Base-by-base conservation (phyloP, 1,140 invertebrate species). In the Acyrthosiphon pisum region DNA sequence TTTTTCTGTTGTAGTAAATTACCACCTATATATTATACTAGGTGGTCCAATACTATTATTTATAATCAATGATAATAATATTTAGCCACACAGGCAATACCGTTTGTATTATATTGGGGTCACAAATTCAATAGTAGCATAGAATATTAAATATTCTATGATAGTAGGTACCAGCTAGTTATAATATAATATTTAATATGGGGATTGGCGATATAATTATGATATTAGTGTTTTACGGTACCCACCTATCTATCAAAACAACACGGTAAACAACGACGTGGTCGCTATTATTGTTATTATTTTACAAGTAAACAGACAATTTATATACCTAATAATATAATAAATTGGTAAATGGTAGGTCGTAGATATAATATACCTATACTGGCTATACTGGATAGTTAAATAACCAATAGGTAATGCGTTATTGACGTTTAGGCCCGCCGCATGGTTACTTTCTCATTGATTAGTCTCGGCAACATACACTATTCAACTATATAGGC, bases 371-470 rank as follows among this genome's bases (percentile, higher is more conserved):
- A 20, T 37, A 14, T 60, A 60, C 9, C 26, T 60, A 30, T 60
- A 30, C 9, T 3, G 41, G 26, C 41, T 83, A 44, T 84, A 41
- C 81, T 26, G 30, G 18, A n/a, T 81, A 81, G 50, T 22, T 81
- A n/a, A 37, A 81, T n/a, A n/a, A n/a, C n/a, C n/a, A n/a, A n/a
- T 37, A 37, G 18, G 14, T 41, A 1, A 26, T 41, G 41, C 44
- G 23, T 37, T 76, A 76, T n/a, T 23, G 48, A 53, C 87, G 87
- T 89, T 53, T 8, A 53, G n/a, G 48, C 20, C 23, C 87, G 48
- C n/a, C 90, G 60, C 76, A 50, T 50, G 76, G 68, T 53, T 83
- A 92, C 91, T 92, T 92, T 92, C 91, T 84, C 91, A 53, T 83
- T 18, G 91, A 92, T 92, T 92, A 41, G 91, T 92, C 76, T 84